phyloP scores from a whole-genome alignment of 2,888 invertebrate species.

The Liposcelis brunnea region DNA sequence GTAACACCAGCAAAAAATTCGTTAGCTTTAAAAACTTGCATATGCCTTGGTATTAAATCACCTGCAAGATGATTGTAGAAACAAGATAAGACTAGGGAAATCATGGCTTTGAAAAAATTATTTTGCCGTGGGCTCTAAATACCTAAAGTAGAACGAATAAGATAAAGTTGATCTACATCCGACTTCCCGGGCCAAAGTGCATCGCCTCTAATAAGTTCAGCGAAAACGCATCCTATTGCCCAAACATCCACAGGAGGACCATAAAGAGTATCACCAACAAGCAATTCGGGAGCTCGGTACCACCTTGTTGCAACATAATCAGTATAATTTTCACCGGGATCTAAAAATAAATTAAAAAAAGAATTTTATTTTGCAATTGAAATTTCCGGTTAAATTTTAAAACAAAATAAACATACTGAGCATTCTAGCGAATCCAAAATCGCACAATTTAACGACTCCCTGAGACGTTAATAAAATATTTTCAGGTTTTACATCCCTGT shows the following conservation, averaged over 20 bases:
- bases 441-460: conserved; percentile 91
- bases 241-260: conserved; percentile 91
- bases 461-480: conserved; percentile 87
- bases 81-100: neutral
- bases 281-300: conserved; percentile 93
- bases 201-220: conserved; percentile 74
- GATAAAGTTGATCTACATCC: conserved; percentile 93
- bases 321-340: conserved; percentile 94
- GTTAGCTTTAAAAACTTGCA: conserved; percentile 90
- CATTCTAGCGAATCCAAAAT: conserved; percentile 97
- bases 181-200: conserved; percentile 98
- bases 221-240: conserved; percentile 88
- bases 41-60: conserved; percentile 81
- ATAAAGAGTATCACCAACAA: conserved; percentile 92
- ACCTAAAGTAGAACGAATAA: conserved; percentile 83
- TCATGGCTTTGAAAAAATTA: neutral
- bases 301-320: conserved; percentile 98
- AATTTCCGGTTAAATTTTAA: neutral
- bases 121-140: conserved; percentile 6
- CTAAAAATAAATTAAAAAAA: conserved; percentile 29
- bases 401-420: conserved; percentile 54
- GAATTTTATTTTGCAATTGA: neutral
- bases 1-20: conserved; percentile 86
- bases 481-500: conserved; percentile 96
- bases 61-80: conserved; percentile 29